phyloP scores from a whole-genome alignment of 1,140 invertebrate species.

The Schlechtendalia chinensis region DNA sequence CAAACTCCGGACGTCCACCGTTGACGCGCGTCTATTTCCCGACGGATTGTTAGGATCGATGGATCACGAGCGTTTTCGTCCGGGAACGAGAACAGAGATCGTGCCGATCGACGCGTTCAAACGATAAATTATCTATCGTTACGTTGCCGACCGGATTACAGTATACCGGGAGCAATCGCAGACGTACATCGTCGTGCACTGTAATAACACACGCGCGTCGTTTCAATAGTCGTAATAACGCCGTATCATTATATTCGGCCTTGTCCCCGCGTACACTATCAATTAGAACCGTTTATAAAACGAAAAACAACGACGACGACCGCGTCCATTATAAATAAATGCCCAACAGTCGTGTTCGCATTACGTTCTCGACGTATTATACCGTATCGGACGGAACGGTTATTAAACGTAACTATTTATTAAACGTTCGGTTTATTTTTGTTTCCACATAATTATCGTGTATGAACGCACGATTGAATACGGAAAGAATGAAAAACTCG shows the following conservation, averaged over 20 bases:
- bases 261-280: slow-evolving; percentile 2
- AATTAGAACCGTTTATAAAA: slow-evolving; percentile 22
- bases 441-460: neutral
- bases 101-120: neutral
- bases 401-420: neutral
- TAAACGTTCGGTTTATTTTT: neutral
- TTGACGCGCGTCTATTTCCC: too few relatives aligned
- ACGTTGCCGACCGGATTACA: neutral
- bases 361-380: neutral
- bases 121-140: neutral
- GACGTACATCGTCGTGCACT: neutral
- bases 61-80: too few relatives aligned
- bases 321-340: neutral
- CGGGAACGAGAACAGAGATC: slow-evolving; percentile 13
- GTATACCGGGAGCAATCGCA: neutral
- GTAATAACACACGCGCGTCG: neutral
- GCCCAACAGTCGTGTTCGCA: neutral
- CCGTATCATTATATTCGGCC: slow-evolving; percentile 26
- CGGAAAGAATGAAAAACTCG: too few relatives aligned
- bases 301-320: neutral
- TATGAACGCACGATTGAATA: too few relatives aligned
- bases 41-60: too few relatives aligned
- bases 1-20: too few relatives aligned
- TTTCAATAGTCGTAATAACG: slow-evolving; percentile 14
- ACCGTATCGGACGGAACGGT: neutral